Percentiles rank a stretch among this genome's conserved stretches.
phyloP scores from a whole-genome alignment of 2,113 vertebrate species.

The Dipodomys merriami region DNA sequence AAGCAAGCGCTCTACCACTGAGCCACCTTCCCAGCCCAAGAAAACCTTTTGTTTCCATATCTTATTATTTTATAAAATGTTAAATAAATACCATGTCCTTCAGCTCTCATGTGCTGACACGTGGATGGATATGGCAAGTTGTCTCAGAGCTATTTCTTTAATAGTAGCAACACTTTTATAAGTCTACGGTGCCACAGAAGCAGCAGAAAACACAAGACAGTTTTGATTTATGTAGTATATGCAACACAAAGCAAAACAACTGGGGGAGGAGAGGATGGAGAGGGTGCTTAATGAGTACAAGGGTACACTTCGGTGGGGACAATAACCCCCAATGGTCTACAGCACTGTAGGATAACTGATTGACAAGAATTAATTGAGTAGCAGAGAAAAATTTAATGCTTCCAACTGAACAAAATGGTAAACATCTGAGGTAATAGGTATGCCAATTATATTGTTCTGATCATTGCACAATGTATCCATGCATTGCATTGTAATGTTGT shows the following conservation, averaged over 20 bases:
- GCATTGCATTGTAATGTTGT: not conserved
- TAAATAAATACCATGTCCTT: not conserved
- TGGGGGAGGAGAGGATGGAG: not conserved
- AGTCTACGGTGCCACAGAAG: constrained; percentile 24
- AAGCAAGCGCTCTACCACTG: no score
- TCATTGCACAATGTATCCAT: not conserved
- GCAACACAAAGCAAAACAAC: constrained; percentile 11
- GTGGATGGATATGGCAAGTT: not conserved
- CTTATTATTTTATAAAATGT: not conserved
- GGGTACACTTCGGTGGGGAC: no score
- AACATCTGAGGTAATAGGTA: not conserved
- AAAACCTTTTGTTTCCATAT: no score
- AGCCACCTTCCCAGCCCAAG: no score
- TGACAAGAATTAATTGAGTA: not conserved
- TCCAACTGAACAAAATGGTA: not conserved
- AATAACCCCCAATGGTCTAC: not conserved
- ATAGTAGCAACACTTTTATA: not conserved
- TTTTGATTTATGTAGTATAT: constrained; percentile 41
- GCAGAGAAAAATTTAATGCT: not conserved
- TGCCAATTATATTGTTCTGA: not conserved
- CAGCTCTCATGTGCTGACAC: not conserved
- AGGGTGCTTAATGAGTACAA: not conserved
- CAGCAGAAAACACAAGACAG: not conserved
- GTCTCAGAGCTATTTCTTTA: not conserved
- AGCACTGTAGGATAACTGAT: not conserved